These are phyloP conservation scores for Encarsia formosa DNA, from an alignment of 2,888 invertebrate species.

Conservation along the genomic window DNA sequence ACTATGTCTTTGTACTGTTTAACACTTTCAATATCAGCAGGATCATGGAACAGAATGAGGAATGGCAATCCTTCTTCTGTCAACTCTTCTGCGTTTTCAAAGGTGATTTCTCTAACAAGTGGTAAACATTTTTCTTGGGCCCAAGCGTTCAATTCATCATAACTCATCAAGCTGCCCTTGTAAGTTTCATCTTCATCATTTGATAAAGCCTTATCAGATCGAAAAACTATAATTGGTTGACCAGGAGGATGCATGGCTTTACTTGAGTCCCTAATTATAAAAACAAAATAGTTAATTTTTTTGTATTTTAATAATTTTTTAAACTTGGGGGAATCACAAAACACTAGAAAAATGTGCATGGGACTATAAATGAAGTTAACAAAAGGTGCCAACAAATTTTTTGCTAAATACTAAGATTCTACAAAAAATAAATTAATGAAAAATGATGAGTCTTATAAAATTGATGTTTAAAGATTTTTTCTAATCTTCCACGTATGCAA, in stretches of 20 bases:
- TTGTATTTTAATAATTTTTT: too few species aligned
- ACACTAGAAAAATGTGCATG: too few species aligned
- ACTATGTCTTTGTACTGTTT: conserved; percentile 83
- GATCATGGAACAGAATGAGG: conserved; percentile 90
- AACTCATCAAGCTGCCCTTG: conserved; percentile 67
- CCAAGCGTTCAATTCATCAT: conserved; percentile 88
- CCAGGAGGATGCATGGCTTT: conserved; percentile 80
- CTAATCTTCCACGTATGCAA: too few species aligned
- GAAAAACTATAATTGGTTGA: conserved; percentile 76
- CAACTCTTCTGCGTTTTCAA: conserved; percentile 98
- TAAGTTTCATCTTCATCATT: conserved; percentile 82
- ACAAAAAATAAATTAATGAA: too few species aligned
- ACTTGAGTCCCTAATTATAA: conserved; percentile 57
- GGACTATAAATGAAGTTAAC: too few species aligned
- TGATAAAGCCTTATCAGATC: conserved; percentile 74
- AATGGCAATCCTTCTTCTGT: conserved; percentile 99
- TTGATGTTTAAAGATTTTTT: too few species aligned
- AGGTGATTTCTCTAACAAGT: conserved; percentile 95
- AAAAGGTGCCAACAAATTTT: too few species aligned
- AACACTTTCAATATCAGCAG: conserved; percentile 76
- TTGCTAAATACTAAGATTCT: too few species aligned
- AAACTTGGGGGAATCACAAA: too few species aligned
- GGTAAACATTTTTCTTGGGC: conserved; percentile 91
- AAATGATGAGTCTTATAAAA: too few species aligned
- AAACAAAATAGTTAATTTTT: too few species aligned